These are phyloP conservation scores for Phrynocephalus vlangalii DNA, from an alignment of 2,797 vertebrate species.

Conservation along the genomic window DNA sequence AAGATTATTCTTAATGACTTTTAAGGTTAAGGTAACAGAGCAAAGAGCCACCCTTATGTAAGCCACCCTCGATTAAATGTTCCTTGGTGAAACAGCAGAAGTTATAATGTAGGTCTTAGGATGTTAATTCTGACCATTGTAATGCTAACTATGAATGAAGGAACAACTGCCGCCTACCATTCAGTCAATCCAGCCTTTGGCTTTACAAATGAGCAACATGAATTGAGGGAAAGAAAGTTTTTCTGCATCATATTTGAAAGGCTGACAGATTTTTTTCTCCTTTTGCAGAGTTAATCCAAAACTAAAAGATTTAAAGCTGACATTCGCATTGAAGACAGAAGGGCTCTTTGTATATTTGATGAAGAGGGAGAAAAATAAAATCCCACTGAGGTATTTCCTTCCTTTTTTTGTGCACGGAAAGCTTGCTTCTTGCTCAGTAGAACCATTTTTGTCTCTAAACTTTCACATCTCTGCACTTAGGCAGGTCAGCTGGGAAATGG, in stretches of 20 bases:
- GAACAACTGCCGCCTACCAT: slow-evolving; percentile 80
- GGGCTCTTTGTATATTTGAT: slow-evolving; percentile 86
- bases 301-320: slow-evolving; percentile 87
- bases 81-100: slow-evolving; percentile 72
- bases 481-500: slow-evolving; percentile 84
- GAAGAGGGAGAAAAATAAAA: slow-evolving; percentile 80
- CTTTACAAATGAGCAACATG: slow-evolving; percentile 83
- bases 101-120: slow-evolving; percentile 79
- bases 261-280: slow-evolving; percentile 83
- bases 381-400: slow-evolving; percentile 86
- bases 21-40: slow-evolving; percentile 47
- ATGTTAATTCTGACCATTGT: slow-evolving; percentile 88
- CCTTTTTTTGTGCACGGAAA: slow-evolving; percentile 83
- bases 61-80: slow-evolving; percentile 69
- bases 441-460: slow-evolving; percentile 85
- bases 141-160: slow-evolving; percentile 85
- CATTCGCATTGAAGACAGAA: slow-evolving; percentile 84
- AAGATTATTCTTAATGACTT: slow-evolving; percentile 30
- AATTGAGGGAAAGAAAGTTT: slow-evolving; percentile 79
- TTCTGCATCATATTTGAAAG: slow-evolving; percentile 87
- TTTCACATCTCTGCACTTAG: slow-evolving; percentile 82
- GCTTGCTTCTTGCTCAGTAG: slow-evolving; percentile 76
- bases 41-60: slow-evolving; percentile 59
- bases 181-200: slow-evolving; percentile 80
- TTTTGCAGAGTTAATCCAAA: slow-evolving; percentile 85